Conservation (phyloP, 2,888 invertebrate species). For the Acanthosepion pharaonis region DNA sequence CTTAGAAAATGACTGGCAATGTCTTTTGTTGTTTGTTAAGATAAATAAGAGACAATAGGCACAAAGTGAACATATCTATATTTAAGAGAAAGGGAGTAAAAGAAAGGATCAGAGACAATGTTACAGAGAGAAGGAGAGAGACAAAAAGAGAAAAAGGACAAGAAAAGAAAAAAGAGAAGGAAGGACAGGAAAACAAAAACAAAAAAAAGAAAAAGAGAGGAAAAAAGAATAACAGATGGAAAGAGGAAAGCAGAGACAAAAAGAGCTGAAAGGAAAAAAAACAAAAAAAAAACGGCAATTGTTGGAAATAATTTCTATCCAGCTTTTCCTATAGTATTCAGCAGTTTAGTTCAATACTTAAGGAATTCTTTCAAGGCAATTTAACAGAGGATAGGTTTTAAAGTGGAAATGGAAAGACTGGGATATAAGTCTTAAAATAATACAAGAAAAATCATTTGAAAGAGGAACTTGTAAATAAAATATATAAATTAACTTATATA, state of each 20-base stretch:
- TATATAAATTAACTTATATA: background rate
- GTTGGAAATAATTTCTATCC: background rate
- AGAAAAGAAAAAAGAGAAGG: background rate
- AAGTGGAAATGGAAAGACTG: background rate
- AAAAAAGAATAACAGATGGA: background rate
- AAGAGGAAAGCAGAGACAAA: background rate
- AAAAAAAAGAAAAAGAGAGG: background rate
- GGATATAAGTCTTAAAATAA: background rate
- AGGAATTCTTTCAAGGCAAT: background rate
- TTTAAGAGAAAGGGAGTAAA: background rate
- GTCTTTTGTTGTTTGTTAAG: slow-evolving; percentile 33
- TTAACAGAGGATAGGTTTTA: background rate
- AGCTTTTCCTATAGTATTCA: background rate
- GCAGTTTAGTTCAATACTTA: background rate
- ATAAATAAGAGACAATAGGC: slow-evolving; percentile 14
- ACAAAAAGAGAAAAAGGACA: background rate
- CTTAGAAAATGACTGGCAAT: slow-evolving; percentile 33
- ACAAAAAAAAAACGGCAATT: background rate
- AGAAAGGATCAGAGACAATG: background rate
- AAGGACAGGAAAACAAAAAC: background rate
- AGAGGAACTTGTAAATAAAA: background rate
- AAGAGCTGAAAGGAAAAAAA: background rate
- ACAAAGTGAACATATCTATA: slow-evolving; percentile 23
- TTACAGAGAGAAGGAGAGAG: background rate
- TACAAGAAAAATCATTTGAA: background rate